These are phyloP conservation scores for Scaptomyza parva DNA, from an alignment of 2,888 invertebrate species.

Conservation along the genomic window DNA sequence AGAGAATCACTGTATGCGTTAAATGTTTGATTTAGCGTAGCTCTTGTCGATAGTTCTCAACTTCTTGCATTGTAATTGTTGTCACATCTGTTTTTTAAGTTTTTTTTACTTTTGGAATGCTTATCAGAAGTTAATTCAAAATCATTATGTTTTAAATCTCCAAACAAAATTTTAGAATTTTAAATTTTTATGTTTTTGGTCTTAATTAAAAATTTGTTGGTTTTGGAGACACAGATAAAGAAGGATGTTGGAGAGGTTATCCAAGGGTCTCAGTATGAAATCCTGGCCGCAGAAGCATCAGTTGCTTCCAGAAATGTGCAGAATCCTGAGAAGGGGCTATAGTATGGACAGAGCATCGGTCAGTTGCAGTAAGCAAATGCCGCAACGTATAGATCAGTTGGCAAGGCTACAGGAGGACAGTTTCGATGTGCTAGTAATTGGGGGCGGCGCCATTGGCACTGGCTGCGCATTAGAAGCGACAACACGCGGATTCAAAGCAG, in stretches of 20 bases:
- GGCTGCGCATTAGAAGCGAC: constrained; percentile 98
- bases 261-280: neutral
- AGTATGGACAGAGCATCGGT: neutral
- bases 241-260: constrained; percentile 21
- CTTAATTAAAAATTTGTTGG: neutral
- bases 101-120: neutral
- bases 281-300: neutral
- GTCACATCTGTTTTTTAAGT: neutral
- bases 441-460: constrained; percentile 98
- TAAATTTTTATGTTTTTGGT: constrained; percentile 2
- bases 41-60: too few relatives aligned
- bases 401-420: constrained; percentile 90
- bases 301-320: neutral
- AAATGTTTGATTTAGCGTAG: too few relatives aligned
- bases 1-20: too few relatives aligned
- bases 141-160: neutral
- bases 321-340: neutral
- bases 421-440: constrained; percentile 97
- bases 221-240: neutral
- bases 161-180: neutral
- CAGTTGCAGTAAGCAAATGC: constrained; percentile 85
- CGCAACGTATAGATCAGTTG: constrained; percentile 92
- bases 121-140: neutral
- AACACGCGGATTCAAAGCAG: constrained; percentile 97
- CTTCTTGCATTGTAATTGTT: neutral